Evolutionary conservation across 2,888 invertebrate species (phyloP).

Genomic region (Teinopalpus imperialis): DNA sequence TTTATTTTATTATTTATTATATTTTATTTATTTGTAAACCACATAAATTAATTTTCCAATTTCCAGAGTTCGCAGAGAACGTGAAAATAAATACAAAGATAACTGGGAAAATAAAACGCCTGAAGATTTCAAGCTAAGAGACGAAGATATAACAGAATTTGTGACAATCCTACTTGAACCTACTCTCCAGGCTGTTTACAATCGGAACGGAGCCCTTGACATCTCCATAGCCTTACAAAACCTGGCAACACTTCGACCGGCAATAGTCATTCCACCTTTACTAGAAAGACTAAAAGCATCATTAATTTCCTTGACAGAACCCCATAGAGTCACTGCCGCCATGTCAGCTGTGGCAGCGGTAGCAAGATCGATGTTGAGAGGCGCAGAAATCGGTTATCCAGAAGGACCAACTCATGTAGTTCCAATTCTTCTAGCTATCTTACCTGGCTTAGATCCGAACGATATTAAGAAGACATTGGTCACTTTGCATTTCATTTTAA

Average conservation of each 20-base stretch:
- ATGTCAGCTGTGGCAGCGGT: conserved; percentile 87
- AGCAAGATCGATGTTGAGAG: conserved; percentile 84
- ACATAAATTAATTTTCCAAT: too few species aligned
- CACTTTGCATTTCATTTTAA: conserved; percentile 90
- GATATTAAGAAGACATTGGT: conserved; percentile 89
- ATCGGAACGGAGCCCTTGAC: conserved; percentile 84
- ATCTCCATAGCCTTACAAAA: conserved; percentile 86
- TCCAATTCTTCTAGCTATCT: conserved; percentile 88
- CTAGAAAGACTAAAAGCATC: conserved; percentile 91
- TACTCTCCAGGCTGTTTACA: conserved; percentile 90
- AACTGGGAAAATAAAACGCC: conserved; percentile 88
- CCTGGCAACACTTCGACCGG: conserved; percentile 90
- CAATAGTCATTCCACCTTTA: conserved; percentile 90
- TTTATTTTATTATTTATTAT: too few species aligned
- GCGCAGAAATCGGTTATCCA: conserved; percentile 80
- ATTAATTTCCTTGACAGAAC: conserved; percentile 93
- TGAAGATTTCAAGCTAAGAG: conserved; percentile 86
- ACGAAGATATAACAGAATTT: conserved; percentile 90
- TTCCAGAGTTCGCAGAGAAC: conserved; percentile 84
- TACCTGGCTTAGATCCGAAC: conserved; percentile 96
- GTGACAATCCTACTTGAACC: conserved; percentile 89
- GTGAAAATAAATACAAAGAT: conserved; percentile 76
- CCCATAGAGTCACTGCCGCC: conserved; percentile 89
- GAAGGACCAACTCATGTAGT: conserved; percentile 92
- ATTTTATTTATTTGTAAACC: too few species aligned